Percentiles rank a stretch among this genome's conserved stretches.
Conservation (phyloP, 1,140 invertebrate genomes). For the Goniozus legneri region DNA sequence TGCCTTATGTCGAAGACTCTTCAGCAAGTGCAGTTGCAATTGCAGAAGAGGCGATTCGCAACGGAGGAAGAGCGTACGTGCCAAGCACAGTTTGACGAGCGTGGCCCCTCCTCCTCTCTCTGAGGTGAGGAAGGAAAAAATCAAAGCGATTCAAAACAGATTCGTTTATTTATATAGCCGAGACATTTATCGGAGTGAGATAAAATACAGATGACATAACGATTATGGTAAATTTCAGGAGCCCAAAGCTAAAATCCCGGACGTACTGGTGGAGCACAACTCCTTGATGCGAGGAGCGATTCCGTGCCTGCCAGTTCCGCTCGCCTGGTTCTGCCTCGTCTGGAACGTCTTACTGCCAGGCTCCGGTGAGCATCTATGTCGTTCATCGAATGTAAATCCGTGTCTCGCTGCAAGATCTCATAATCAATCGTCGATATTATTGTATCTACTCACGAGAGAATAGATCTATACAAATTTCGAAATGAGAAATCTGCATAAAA, state of each 20-base stretch:
- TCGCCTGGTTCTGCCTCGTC: constrained; percentile 82
- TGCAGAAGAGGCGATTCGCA: constrained; percentile 19
- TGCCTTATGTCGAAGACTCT: constrained; percentile 36
- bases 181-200: too few relatives aligned
- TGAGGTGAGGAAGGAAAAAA: constrained; percentile 30
- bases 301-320: constrained; percentile 76
- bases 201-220: too few relatives aligned
- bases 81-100: constrained; percentile 52
- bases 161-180: too few relatives aligned
- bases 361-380: constrained; percentile 65
- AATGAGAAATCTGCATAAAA: too few relatives aligned
- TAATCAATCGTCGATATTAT: too few relatives aligned
- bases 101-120: constrained; percentile 46
- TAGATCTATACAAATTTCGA: too few relatives aligned
- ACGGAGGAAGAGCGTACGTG: constrained; percentile 40
- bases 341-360: constrained; percentile 85
- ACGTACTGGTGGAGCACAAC: constrained; percentile 72
- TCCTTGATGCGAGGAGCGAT: constrained; percentile 85
- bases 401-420: too few relatives aligned
- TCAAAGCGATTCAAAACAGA: too few relatives aligned
- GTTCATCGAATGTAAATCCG: too few relatives aligned
- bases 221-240: too few relatives aligned
- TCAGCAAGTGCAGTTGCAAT: constrained; percentile 31
- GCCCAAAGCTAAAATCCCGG: constrained; percentile 75
- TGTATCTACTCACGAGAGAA: too few relatives aligned